Percentiles rank a stretch among this genome's conserved stretches.
Evolutionary conservation across 2,113 vertebrate genomes (phyloP).

Genomic region (Leiothrix lutea): DNA sequence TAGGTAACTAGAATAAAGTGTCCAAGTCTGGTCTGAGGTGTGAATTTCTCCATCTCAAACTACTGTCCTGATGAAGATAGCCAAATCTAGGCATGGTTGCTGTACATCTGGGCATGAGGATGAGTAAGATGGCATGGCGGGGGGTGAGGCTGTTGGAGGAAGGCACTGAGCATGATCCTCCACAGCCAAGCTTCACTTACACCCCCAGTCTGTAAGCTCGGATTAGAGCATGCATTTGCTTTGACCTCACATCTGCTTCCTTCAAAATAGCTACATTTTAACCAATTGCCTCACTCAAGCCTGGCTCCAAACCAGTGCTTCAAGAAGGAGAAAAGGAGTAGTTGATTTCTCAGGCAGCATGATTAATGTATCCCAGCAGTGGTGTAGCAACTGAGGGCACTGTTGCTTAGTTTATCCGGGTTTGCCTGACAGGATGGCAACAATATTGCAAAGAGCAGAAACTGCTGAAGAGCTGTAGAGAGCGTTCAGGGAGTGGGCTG

Average conservation of each 20-base stretch:
- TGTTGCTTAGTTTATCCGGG: background rate
- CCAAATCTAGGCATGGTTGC: background rate
- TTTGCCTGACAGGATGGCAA: background rate
- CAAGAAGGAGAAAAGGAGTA: background rate
- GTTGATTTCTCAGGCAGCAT: background rate
- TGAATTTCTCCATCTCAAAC: background rate
- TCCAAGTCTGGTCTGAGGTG: background rate
- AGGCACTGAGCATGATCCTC: background rate
- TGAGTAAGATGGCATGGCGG: background rate
- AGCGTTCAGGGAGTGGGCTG: background rate
- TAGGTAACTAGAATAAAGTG: background rate
- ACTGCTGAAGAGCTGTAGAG: background rate
- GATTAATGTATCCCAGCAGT: background rate
- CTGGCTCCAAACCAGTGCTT: background rate
- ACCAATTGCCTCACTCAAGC: background rate
- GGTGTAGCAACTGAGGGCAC: background rate
- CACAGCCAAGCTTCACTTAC: background rate
- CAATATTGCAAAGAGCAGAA: background rate
- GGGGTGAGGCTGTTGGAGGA: background rate
- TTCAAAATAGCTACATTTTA: background rate
- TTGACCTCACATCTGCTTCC: background rate
- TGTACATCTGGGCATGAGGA: background rate
- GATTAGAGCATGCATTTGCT: background rate
- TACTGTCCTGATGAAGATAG: background rate
- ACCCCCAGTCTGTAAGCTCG: rapidly evolving